These are phyloP conservation scores for Pandemis corylana DNA, from an alignment of 2,888 invertebrate genomes.

Conservation along the genomic window DNA sequence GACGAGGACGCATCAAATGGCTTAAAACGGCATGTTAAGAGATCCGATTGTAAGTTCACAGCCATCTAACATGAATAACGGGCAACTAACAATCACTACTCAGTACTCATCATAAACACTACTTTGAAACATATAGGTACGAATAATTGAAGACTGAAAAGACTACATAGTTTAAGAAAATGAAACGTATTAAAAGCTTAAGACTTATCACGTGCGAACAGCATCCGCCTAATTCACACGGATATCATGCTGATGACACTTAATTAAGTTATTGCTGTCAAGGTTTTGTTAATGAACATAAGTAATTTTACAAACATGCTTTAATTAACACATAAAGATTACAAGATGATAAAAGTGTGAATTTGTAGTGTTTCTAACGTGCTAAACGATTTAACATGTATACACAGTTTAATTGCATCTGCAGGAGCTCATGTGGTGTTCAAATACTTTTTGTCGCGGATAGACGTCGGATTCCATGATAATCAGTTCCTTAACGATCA, in stretches of 20 bases:
- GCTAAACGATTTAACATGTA: slow-evolving; percentile 41
- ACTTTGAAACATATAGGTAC: slow-evolving; percentile 14
- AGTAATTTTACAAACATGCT: slow-evolving; percentile 34
- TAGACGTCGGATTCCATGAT: slow-evolving; percentile 26
- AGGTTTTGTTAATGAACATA: slow-evolving; percentile 28
- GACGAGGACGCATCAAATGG: background rate
- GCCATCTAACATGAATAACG: background rate
- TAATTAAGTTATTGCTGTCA: slow-evolving; percentile 18
- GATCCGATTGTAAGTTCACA: background rate
- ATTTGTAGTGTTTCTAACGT: slow-evolving; percentile 16
- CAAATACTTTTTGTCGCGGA: slow-evolving; percentile 7
- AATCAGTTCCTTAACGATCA: slow-evolving; percentile 31
- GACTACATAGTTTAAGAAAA: background rate
- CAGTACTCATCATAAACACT: background rate
- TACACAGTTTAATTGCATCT: slow-evolving; percentile 42
- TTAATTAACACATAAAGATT: slow-evolving; percentile 31
- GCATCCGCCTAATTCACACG: slow-evolving; percentile 21
- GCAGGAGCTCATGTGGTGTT: slow-evolving; percentile 41
- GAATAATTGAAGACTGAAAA: background rate
- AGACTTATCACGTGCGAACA: slow-evolving; percentile 28
- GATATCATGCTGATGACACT: slow-evolving; percentile 38
- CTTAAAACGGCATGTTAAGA: background rate
- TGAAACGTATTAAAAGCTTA: slow-evolving; percentile 20
- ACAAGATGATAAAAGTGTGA: slow-evolving; percentile 30
- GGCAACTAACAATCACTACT: slow-evolving; percentile 10